Evolutionary conservation across 2,113 vertebrate species (phyloP), one percentile per base, ranked within the genome.

Genomic region (Limnothrissa miodon): DNA sequence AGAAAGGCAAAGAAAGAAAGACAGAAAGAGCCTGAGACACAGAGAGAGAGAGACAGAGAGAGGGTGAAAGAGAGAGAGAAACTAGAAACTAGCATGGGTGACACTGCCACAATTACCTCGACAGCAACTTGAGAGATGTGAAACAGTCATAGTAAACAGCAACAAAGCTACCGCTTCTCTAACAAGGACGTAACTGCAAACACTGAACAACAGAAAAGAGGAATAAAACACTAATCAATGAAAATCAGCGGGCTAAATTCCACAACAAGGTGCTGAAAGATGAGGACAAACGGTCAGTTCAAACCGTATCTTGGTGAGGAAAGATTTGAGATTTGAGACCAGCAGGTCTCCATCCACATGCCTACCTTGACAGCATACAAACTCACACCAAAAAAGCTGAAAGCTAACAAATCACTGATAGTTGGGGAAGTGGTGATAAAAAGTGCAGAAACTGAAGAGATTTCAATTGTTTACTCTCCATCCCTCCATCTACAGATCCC

Each of bases 401-500:
- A 74, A 15, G 5, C 13, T 15, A 36, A 5, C 36, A 19, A 74
- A 74, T 74, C 66, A 17, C 10, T 17, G 66, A 5, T 17, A 2
- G 17, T 15, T 74, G 33, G 19, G 29, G 25, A 25, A 9, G 25
- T 66, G 19, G 23, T 10, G 1, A 29, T 62, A n/a, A 62, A 29
- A 62, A 25, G 1, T 62, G 56, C 23, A 62, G n/a, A 62, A 25
- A 62, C 59, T 62, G 59, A n/a, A 62, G 0, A 29, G 25, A 62
- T 29, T 33, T 23, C 29, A 66, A 46, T 17, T 33, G 19, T 66
- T 81, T 46, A n/a, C 36, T 42, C 48, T 83, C 46, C 46, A 46
- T 42, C 42, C 85, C 87, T 86, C 85, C 82, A 66, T 36, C 62
- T 85, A 78, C 86, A 36, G 13, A 1, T 36, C 66, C 36, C 59